These are phyloP conservation scores for Drosophila simulans DNA, from an alignment of 1,140 invertebrate species.

Conservation along the genomic window DNA sequence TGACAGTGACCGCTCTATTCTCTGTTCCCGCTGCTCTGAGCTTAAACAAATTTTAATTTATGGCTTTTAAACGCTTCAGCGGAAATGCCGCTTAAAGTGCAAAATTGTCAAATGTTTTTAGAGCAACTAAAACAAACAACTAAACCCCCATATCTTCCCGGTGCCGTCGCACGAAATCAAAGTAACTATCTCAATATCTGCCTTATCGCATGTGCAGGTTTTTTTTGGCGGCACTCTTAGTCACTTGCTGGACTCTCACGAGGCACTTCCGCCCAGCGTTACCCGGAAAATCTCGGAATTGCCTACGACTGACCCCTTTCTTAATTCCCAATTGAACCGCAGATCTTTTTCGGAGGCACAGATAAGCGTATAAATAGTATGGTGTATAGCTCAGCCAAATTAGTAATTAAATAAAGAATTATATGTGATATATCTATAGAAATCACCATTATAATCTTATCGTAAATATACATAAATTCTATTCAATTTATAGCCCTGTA, in stretches of 20 bases:
- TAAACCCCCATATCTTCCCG: conserved; percentile 16
- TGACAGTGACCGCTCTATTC: conserved; percentile 80
- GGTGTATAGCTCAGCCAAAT: background rate
- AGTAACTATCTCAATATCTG: conserved; percentile 45
- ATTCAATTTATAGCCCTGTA: background rate
- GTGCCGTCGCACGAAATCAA: conserved; percentile 63
- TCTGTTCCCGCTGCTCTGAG: conserved; percentile 36
- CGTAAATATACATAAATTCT: background rate
- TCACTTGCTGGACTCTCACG: conserved; percentile 20
- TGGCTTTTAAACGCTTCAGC: conserved; percentile 67
- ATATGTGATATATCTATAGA: background rate
- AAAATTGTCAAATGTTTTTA: conserved; percentile 61
- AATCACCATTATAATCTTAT: background rate
- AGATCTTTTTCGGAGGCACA: background rate
- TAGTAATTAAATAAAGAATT: background rate
- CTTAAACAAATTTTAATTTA: conserved; percentile 82
- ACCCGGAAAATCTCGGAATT: conserved; percentile 1
- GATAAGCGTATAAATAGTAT: conserved; percentile 2
- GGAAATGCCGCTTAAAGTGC: conserved; percentile 81
- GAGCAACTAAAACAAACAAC: conserved; percentile 29
- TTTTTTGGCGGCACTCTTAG: conserved; percentile 35
- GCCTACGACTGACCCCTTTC: conserved; percentile 19
- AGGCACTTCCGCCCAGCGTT: conserved; percentile 40
- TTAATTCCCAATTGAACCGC: conserved; percentile 2
- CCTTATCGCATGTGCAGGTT: conserved; percentile 35